Conservation (phyloP, 1,140 invertebrate species). For the Papilio polytes region DNA sequence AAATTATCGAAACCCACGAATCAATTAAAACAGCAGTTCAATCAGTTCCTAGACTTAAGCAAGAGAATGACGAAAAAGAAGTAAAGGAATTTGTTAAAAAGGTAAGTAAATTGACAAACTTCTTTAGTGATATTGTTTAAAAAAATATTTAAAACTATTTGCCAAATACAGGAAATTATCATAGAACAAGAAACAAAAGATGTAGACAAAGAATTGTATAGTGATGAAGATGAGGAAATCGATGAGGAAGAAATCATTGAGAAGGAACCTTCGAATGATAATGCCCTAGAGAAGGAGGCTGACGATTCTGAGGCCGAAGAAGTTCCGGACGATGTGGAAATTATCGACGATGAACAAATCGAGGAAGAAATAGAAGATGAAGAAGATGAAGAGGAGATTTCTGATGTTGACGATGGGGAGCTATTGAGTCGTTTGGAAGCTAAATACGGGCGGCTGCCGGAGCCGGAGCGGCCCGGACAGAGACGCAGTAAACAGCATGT, state of each 20-base stretch:
- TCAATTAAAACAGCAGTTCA: conserved; percentile 49
- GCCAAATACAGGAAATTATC: conserved; percentile 39
- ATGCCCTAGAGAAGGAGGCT: conserved; percentile 38
- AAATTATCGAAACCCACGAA: conserved; percentile 50
- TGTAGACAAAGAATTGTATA: conserved; percentile 65
- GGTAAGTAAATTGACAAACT: conserved; percentile 48
- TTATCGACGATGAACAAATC: conserved; percentile 80
- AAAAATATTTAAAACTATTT: conserved; percentile 11
- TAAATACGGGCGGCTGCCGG: conserved; percentile 88
- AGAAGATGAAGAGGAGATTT: conserved; percentile 85
- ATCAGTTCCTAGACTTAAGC: conserved; percentile 49
- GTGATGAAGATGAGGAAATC: conserved; percentile 67
- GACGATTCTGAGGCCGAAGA: conserved; percentile 63
- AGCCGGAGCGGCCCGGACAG: conserved; percentile 80
- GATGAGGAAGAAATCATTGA: conserved; percentile 67
- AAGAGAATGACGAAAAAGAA: conserved; percentile 45
- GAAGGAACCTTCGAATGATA: conserved; percentile 48
- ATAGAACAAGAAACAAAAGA: conserved; percentile 29
- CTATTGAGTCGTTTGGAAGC: conserved; percentile 87
- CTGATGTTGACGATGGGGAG: conserved; percentile 86
- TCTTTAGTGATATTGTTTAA: conserved; percentile 4
- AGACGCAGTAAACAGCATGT: conserved; percentile 78
- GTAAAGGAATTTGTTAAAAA: conserved; percentile 46
- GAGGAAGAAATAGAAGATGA: conserved; percentile 81
- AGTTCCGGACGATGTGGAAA: conserved; percentile 80